Base-by-base conservation (phyloP, 1,140 invertebrate species). In the Dendroctonus ponderosae region DNA sequence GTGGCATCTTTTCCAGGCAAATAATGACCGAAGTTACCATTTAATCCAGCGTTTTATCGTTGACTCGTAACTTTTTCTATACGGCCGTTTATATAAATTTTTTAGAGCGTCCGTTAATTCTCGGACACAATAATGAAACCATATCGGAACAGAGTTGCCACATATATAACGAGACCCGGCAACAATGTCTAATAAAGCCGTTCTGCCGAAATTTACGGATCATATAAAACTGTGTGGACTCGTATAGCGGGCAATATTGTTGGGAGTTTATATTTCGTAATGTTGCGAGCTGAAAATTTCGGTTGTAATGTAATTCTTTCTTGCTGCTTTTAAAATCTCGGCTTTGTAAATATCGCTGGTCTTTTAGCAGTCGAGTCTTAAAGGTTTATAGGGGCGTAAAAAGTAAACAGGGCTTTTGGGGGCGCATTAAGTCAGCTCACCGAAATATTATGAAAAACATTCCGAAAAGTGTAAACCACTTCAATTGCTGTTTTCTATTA, bases 191-290 rank as follows among this genome's bases (percentile, higher is more conserved):
- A 58, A 58, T 58, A 58, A 58, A 58, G 42, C 38, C 41, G 39
- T 43, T 44, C 12, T 11, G 5, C 12, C 11, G 42, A 58, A 58
- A 58, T 58, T 58, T 58, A 58, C 56, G 42, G 40, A 58, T 44
- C 56, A 12, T 44, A 58, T 58, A 58, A 58, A 58, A 44, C 42
- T 11, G 56, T 26, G 56, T 14, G 38, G 49, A 51, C 14, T 11
- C 14, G 49, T 51, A 51, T 51, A 11, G 49, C 49, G 9, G 52
- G 14, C 52, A 14, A 58, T 58, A 58, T 58, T 58, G 56, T 58
- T 58, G 56, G 14, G 7, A 58, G 56, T 44, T 58, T 44, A 58
- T 58, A 58, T 58, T 58, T 58, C 56, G 41, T 14, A 7, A 44
- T 46, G 56, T 58, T 12, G 40, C 15, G 41, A 44, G 56, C 38